These are phyloP conservation scores for Aphelenchoides bicaudatus DNA, from an alignment of 2,888 invertebrate species.

Conservation along the genomic window DNA sequence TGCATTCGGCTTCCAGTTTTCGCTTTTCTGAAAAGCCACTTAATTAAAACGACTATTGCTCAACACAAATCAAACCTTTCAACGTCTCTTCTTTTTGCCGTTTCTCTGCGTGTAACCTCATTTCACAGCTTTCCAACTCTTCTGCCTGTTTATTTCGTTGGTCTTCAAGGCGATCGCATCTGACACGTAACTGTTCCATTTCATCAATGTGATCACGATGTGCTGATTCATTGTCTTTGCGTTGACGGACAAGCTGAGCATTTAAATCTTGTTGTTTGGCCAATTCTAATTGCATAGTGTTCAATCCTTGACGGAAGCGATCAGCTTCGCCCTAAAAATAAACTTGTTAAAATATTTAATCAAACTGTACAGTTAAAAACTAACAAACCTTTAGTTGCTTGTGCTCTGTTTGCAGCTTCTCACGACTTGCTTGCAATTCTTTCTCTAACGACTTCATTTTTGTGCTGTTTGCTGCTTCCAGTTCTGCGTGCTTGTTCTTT, in stretches of 20 bases:
- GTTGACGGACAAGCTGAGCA: conserved; percentile 31
- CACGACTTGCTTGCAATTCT: conserved; percentile 17
- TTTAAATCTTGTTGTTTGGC: conserved; percentile 32
- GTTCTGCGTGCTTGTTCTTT: conserved; percentile 22
- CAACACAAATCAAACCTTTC: too few relatives aligned
- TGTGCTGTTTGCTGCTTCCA: conserved; percentile 18
- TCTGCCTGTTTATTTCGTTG: conserved; percentile 21
- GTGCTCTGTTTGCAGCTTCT: conserved; percentile 67
- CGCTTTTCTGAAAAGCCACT: conserved; percentile 68
- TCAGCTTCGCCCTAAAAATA: too few relatives aligned
- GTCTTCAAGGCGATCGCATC: conserved; percentile 28
- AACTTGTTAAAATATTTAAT: too few relatives aligned
- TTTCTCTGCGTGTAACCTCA: conserved; percentile 36
- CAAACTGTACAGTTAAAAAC: too few relatives aligned
- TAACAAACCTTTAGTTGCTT: too few relatives aligned
- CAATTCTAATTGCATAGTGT: conserved; percentile 36
- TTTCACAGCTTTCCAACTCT: conserved; percentile 72
- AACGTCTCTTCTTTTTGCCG: conserved; percentile 42
- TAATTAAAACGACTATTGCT: neutral
- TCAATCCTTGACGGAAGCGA: too few relatives aligned
- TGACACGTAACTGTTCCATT: conserved; percentile 35
- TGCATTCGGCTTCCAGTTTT: conserved; percentile 96
- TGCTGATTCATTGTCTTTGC: conserved; percentile 42
- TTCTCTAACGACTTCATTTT: conserved; percentile 24
- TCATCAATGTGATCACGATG: conserved; percentile 36